Evolutionary conservation across 2,888 invertebrate species (phyloP).

Genomic region (Hipparchia semele): DNA sequence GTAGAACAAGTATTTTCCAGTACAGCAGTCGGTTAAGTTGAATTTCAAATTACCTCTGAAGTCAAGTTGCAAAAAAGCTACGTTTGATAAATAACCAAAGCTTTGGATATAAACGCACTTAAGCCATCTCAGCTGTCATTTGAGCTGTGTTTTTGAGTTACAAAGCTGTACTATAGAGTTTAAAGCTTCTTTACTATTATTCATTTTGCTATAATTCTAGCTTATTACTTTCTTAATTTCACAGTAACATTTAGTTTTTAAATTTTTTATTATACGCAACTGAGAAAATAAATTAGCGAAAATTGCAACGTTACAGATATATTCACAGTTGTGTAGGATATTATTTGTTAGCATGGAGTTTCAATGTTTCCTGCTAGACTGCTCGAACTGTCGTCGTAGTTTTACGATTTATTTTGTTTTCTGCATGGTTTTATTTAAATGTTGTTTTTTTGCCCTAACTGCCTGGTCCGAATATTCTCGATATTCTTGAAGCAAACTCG

Average conservation of each 20-base stretch:
- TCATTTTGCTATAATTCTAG: conserved; percentile 71
- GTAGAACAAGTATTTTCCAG: conserved; percentile 56
- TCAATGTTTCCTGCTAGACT: conserved; percentile 68
- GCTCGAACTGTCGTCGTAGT: conserved; percentile 69
- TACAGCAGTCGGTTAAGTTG: conserved; percentile 76
- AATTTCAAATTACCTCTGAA: conserved; percentile 65
- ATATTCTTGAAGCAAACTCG: conserved; percentile 12
- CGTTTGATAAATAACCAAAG: conserved; percentile 74
- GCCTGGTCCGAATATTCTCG: conserved; percentile 46
- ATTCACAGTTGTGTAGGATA: conserved; percentile 47
- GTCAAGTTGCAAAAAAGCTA: conserved; percentile 74
- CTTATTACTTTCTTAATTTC: conserved; percentile 65
- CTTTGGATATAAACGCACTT: conserved; percentile 67
- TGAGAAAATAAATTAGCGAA: conserved; percentile 26
- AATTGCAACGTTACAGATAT: conserved; percentile 30
- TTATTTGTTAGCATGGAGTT: conserved; percentile 69
- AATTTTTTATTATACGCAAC: conserved; percentile 32
- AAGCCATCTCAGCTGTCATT: conserved; percentile 65
- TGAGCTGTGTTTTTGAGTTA: conserved; percentile 66
- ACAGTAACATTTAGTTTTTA: conserved; percentile 64
- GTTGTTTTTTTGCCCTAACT: conserved; percentile 63
- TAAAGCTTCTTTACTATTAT: conserved; percentile 68
- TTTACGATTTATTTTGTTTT: conserved; percentile 52
- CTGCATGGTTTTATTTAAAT: conserved; percentile 70
- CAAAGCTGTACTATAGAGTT: conserved; percentile 76